A percentile compares a stretch with the other conserved stretches of the same genome.
phyloP scores from a whole-genome alignment of 2,888 invertebrate species.

The Synanthedon tipuliformis region DNA sequence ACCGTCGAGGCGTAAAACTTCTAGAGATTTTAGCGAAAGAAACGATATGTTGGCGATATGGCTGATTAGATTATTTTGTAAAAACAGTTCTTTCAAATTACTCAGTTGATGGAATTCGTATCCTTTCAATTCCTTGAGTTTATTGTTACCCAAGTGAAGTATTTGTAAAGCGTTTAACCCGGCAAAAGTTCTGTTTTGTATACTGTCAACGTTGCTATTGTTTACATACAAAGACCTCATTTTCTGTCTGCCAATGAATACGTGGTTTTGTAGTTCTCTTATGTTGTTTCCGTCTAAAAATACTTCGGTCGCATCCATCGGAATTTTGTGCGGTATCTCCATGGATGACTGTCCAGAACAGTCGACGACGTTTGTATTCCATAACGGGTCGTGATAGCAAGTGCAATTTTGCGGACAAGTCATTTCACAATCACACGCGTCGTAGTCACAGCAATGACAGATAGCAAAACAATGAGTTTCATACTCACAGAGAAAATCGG shows the following conservation, averaged over 20 bases:
- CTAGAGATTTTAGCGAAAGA: constrained; percentile 79
- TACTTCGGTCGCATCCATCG: constrained; percentile 94
- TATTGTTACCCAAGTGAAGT: constrained; percentile 88
- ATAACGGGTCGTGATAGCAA: constrained; percentile 94
- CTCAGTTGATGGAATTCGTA: constrained; percentile 87
- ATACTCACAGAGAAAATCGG: constrained; percentile 92
- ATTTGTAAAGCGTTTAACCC: constrained; percentile 83
- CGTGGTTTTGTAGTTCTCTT: constrained; percentile 84
- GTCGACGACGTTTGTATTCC: constrained; percentile 93
- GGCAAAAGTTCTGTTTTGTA: constrained; percentile 92
- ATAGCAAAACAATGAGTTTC: constrained; percentile 93
- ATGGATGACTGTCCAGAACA: constrained; percentile 84
- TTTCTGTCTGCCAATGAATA: constrained; percentile 91
- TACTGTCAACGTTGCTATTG: constrained; percentile 83
- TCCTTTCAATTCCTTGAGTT: constrained; percentile 81
- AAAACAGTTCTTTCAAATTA: constrained; percentile 82
- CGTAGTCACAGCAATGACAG: constrained; percentile 96
- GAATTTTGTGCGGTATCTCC: constrained; percentile 86
- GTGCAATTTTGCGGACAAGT: constrained; percentile 94
- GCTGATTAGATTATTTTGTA: constrained; percentile 86
- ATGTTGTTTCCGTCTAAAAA: constrained; percentile 93
- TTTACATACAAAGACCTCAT: constrained; percentile 88
- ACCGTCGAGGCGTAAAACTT: constrained; percentile 84
- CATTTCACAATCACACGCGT: constrained; percentile 97
- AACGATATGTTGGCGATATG: constrained; percentile 86